Conservation (phyloP, 2,113 vertebrate genomes). For the Hydrolagus affinis region DNA sequence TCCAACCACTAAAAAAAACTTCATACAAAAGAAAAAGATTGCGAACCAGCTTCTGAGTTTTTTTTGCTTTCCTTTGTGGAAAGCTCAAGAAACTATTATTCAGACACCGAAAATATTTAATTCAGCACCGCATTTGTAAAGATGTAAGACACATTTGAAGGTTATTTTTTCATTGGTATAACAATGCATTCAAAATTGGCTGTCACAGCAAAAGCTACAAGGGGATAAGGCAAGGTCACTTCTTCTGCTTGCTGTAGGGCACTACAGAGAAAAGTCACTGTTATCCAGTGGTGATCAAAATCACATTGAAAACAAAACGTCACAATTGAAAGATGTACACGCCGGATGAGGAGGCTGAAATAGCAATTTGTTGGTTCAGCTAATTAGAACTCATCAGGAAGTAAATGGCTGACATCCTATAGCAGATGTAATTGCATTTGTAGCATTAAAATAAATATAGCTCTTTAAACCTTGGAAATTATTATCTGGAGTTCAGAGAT, state of each 20-base stretch:
- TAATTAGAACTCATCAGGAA: neutral
- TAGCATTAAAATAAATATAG: neutral
- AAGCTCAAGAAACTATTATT: neutral
- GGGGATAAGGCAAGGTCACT: neutral
- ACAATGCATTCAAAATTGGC: neutral
- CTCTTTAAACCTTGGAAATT: neutral
- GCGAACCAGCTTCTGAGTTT: neutral
- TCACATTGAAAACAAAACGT: neutral
- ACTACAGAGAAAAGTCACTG: neutral
- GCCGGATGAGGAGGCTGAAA: neutral
- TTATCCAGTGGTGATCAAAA: neutral
- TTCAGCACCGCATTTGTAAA: neutral
- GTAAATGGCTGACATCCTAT: neutral
- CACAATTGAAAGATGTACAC: neutral
- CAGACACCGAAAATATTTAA: neutral
- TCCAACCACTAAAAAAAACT: neutral
- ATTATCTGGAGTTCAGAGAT: neutral
- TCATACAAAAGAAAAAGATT: neutral
- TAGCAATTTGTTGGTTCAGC: neutral
- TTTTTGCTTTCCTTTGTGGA: neutral
- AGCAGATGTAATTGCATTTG: neutral
- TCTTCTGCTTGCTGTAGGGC: neutral
- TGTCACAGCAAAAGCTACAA: neutral
- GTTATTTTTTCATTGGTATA: neutral
- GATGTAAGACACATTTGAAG: neutral